Base-by-base conservation (phyloP, 30 jellyfish, hydroid and myxozoan genomes). In the Calvadosia cruxmelitensis region DNA sequence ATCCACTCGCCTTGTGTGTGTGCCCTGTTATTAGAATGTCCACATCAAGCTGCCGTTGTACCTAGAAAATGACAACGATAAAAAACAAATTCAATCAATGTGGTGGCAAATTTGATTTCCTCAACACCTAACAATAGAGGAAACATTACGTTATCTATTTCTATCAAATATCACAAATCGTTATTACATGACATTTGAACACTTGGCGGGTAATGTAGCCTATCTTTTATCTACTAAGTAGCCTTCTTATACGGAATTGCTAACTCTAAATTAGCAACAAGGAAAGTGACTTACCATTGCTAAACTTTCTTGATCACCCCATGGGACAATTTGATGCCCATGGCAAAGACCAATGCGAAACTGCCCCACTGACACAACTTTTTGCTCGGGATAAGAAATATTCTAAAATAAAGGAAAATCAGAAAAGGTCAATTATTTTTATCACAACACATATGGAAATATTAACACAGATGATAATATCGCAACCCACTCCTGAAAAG, bases 281-380 rank as follows among this genome's bases (percentile, higher is more conserved):
- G n/a, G n/a, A n/a, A n/a, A n/a, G n/a, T n/a, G 12, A 27, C 78
- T 70, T 65, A 87, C 97, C 97, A 87, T 80, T 7, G 97, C 93
- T 29, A 87, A 57, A 75, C 95, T 82, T 53, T 87, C 97, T 28
- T 93, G 94, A 53, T 87, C 97, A 3, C 97, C 97, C 97, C 97
- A 87, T 13, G 97, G 97, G 13, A 87, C 97, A 42, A 87, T 87
- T 63, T 87, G 97, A 67, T 87, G 97, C 30, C 97, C 97, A 76
- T 87, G 97, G 42, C 97, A 87, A 33, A 87, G 53, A 48, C 97
- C 97, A 70, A 87, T 87, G 33, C 71, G 75, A 63, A 87, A 87
- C 68, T 93, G 94, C 0, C 97, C 97, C 36, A 87, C 97, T 26
- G 93, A 78, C 34, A 87, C 97, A 32, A 87, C 97, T 71, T 87